These are phyloP conservation scores for Tamias sibiricus DNA, from an alignment of 2,113 vertebrate species.

Conservation along the genomic window DNA sequence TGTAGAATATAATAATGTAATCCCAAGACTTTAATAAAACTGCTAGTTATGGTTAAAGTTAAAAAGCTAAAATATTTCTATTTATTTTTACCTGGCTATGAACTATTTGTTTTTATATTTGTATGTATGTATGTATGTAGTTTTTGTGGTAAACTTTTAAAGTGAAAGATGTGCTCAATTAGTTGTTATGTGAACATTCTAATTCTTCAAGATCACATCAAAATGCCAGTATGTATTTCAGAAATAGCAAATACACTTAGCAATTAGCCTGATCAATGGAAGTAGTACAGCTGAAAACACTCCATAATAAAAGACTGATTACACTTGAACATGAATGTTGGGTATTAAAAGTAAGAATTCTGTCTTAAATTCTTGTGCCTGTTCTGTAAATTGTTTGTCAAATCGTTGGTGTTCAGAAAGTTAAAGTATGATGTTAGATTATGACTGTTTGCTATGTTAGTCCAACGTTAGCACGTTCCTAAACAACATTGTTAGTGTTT, in stretches of 20 bases:
- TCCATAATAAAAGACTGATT: conserved; percentile 30
- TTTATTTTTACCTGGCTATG: background rate
- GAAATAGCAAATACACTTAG: background rate
- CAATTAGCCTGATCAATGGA: background rate
- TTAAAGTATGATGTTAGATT: background rate
- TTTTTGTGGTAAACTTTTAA: background rate
- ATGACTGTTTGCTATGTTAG: background rate
- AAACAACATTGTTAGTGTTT: background rate
- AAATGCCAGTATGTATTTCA: background rate
- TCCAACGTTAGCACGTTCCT: background rate
- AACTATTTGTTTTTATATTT: background rate
- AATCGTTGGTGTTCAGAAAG: background rate
- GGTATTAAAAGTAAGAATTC: background rate
- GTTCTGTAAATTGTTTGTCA: conserved; percentile 21
- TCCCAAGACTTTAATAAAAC: background rate
- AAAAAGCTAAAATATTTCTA: background rate
- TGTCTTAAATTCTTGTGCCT: background rate
- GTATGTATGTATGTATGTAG: background rate
- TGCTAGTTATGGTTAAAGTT: background rate
- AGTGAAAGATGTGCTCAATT: conserved; percentile 1
- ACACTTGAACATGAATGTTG: background rate
- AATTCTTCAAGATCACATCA: background rate
- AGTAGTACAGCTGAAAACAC: background rate
- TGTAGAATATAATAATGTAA: conserved; percentile 1
- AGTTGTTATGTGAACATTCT: background rate